Percentiles rank a stretch among this genome's conserved stretches.
Conservation (phyloP, 2,113 vertebrate species). For the Stegostoma tigrinum region DNA sequence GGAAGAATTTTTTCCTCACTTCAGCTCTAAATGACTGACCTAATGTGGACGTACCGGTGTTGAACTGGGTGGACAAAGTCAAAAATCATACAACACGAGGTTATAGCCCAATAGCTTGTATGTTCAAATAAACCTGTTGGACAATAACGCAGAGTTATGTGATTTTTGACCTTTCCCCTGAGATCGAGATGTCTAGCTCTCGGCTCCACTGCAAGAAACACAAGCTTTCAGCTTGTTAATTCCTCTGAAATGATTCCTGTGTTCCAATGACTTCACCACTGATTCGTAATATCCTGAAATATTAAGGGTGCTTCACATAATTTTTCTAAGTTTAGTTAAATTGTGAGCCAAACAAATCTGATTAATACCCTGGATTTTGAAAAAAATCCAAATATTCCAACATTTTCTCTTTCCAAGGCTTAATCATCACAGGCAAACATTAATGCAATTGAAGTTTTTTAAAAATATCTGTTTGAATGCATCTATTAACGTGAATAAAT, state of each 20-base stretch:
- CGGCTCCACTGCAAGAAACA: background rate
- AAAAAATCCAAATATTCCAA: background rate
- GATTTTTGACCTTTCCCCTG: background rate
- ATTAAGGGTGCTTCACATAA: background rate
- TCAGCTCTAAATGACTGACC: background rate
- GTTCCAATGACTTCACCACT: background rate
- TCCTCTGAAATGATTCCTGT: background rate
- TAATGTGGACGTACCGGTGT: too few relatives aligned
- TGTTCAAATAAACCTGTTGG: too few relatives aligned
- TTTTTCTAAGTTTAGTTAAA: background rate
- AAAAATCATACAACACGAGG: too few relatives aligned
- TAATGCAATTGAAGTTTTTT: background rate
- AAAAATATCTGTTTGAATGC: background rate
- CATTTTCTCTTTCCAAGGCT: background rate
- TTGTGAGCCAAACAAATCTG: background rate
- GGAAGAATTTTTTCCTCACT: background rate
- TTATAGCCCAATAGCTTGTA: too few relatives aligned
- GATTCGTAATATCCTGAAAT: background rate
- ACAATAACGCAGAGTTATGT: too few relatives aligned
- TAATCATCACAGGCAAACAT: background rate
- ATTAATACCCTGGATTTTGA: background rate
- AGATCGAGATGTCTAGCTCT: background rate
- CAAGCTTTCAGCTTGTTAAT: background rate
- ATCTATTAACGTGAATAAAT: background rate
- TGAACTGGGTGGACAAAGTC: too few relatives aligned